Conservation (phyloP, 2,888 invertebrate genomes). For the Melieria picta region DNA sequence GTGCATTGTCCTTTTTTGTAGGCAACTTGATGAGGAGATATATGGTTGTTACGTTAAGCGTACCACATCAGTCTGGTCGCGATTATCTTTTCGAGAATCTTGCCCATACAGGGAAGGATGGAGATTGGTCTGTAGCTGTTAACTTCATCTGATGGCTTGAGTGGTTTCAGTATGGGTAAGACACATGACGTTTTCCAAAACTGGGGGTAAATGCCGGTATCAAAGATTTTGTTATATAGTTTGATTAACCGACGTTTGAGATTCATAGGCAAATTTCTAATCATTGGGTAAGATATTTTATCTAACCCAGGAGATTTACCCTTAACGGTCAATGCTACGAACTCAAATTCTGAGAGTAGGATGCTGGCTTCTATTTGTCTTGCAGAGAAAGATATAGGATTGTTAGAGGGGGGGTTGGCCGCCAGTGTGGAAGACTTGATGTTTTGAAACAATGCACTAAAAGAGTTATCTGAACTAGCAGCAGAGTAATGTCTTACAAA, state of each 20-base stretch:
- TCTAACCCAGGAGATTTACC: background rate
- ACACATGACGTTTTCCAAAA: background rate
- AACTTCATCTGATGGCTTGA: background rate
- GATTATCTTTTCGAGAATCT: background rate
- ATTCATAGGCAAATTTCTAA: background rate
- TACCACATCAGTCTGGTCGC: slow-evolving; percentile 7
- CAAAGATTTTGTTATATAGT: slow-evolving; percentile 2
- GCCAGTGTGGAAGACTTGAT: slow-evolving; percentile 1
- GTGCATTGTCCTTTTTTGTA: slow-evolving; percentile 1
- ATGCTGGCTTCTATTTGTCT: slow-evolving; percentile 4
- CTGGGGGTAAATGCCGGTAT: background rate
- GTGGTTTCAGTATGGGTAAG: background rate
- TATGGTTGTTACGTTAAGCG: background rate
- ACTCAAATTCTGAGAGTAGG: background rate
- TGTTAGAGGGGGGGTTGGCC: background rate
- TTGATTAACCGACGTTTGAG: slow-evolving; percentile 2
- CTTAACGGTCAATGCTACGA: slow-evolving; percentile 1
- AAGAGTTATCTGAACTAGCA: background rate
- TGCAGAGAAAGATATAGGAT: slow-evolving; percentile 1
- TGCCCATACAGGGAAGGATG: background rate
- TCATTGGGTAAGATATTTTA: background rate
- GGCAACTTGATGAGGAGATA: slow-evolving; percentile 15
- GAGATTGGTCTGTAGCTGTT: no score
- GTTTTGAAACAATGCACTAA: background rate
- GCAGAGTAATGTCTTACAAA: background rate